Evolutionary conservation across 1,140 invertebrate species (phyloP).

Genomic region (Magallana angulata): DNA sequence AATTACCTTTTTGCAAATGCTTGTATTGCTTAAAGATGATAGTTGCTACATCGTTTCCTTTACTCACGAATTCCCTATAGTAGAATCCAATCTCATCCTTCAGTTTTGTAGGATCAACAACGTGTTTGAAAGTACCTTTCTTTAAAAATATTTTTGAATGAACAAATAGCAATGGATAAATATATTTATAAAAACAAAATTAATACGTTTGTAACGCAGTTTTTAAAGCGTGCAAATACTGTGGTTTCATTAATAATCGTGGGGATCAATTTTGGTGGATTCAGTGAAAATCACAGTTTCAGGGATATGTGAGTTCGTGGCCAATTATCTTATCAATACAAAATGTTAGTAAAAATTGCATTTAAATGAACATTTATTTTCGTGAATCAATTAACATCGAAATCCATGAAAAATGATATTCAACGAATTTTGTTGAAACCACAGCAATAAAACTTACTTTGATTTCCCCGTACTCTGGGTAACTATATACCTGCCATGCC

Average conservation of each 20-base stretch:
- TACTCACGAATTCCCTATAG: neutral
- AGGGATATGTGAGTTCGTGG: no score
- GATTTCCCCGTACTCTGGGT: neutral
- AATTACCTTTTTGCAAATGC: no score
- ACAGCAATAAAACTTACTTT: neutral
- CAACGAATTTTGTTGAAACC: no score
- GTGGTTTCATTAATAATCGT: no score
- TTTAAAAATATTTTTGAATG: neutral
- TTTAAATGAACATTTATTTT: neutral
- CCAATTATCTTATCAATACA: no score
- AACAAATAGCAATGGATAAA: neutral
- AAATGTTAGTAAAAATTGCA: neutral
- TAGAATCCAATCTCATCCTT: neutral
- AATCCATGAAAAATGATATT: no score
- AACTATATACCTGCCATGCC: neutral
- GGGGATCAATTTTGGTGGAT: no score
- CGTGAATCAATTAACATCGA: no score
- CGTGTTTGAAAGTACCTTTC: neutral
- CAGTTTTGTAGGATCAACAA: neutral
- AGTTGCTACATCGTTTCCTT: neutral
- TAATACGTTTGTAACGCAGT: neutral
- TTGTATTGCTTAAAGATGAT: no score
- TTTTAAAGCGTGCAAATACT: neutral
- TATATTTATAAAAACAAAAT: neutral
- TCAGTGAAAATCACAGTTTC: no score